phyloP scores from a whole-genome alignment of 2,888 invertebrate genomes.

The Autographa gamma region DNA sequence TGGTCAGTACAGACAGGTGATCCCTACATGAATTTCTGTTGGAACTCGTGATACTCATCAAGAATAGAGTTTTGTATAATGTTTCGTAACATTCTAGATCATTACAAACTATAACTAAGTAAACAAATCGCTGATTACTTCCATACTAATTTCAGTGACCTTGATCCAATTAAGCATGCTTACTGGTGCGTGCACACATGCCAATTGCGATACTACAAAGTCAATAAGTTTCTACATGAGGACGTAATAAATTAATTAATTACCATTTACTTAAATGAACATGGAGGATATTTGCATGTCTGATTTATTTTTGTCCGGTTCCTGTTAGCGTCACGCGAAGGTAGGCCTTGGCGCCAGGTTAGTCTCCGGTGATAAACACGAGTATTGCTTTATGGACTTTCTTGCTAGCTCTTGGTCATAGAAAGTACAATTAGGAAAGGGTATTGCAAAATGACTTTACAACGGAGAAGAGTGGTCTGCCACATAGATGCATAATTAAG shows the following conservation, averaged over 20 bases:
- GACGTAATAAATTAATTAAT: slow-evolving; percentile 2
- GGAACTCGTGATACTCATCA: too few relatives aligned
- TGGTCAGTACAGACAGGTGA: too few relatives aligned
- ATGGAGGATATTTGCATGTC: neutral
- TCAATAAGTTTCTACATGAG: neutral
- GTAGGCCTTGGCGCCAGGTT: neutral
- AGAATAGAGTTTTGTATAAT: too few relatives aligned
- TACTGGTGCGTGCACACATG: neutral
- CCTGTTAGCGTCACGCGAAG: neutral
- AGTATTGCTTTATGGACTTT: neutral
- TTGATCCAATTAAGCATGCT: neutral
- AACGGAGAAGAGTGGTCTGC: too few relatives aligned
- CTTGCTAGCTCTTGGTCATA: too few relatives aligned
- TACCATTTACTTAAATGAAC: neutral
- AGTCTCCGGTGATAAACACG: neutral
- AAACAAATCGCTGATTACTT: neutral
- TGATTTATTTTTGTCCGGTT: slow-evolving; percentile 4
- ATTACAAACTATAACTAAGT: neutral
- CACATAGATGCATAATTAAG: too few relatives aligned
- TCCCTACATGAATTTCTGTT: too few relatives aligned
- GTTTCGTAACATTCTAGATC: too few relatives aligned
- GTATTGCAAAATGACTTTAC: too few relatives aligned
- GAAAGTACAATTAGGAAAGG: too few relatives aligned
- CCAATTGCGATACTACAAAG: slow-evolving; percentile 3
- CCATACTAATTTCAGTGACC: neutral